A percentile compares a stretch with the other conserved stretches of the same genome.
phyloP scores from a whole-genome alignment of 2,888 invertebrate genomes.

The Eupithecia inturbata region DNA sequence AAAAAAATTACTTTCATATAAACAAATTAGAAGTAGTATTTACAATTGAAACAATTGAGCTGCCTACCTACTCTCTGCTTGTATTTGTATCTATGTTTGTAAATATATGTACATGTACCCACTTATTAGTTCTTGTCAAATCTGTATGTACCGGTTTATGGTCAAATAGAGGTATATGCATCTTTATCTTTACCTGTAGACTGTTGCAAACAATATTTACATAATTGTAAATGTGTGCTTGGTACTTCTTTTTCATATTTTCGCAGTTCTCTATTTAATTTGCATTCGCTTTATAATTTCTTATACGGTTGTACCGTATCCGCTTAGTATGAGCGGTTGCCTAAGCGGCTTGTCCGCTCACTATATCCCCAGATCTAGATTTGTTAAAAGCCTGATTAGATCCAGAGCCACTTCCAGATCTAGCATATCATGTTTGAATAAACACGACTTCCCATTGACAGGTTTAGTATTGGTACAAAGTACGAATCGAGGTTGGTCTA shows the following conservation, averaged over 20 bases:
- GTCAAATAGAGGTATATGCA: too few species aligned
- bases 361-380: constrained; percentile 33
- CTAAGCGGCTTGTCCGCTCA: constrained; percentile 20
- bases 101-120: too few species aligned
- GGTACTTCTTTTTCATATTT: background rate
- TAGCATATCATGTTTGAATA: constrained; percentile 59
- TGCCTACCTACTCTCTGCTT: too few species aligned
- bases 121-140: too few species aligned
- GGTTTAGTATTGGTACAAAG: constrained; percentile 29
- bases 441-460: constrained; percentile 52
- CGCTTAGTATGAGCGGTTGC: background rate
- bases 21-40: too few species aligned
- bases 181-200: too few species aligned
- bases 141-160: too few species aligned
- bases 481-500: constrained; percentile 1
- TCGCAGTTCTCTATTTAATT: background rate
- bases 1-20: too few species aligned
- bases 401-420: constrained; percentile 54
- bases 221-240: background rate
- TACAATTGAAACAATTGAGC: too few species aligned
- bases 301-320: background rate
- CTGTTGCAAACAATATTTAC: too few species aligned
- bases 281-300: background rate
- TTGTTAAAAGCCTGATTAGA: constrained; percentile 52
- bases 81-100: too few species aligned